These are phyloP conservation scores for Phyllopteryx taeniolatus DNA, from an alignment of 2,113 vertebrate genomes.

Conservation along the genomic window DNA sequence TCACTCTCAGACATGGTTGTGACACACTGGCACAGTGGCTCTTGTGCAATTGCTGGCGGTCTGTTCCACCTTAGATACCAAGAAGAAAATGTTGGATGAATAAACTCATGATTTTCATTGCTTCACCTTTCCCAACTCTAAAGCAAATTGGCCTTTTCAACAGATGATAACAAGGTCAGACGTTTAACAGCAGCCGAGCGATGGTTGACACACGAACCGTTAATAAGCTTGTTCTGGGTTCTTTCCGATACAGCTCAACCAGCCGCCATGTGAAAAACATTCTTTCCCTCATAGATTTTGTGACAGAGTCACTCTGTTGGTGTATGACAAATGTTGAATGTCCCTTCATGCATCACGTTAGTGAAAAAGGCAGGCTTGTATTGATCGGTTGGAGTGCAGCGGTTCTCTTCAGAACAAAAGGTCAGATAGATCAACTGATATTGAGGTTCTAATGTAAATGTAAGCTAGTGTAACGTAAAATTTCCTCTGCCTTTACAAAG, in stretches of 20 bases:
- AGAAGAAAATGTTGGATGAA: constrained; percentile 23
- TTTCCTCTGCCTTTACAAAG: background rate
- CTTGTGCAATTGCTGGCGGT: constrained; percentile 7
- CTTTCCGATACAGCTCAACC: constrained; percentile 18
- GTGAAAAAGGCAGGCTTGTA: constrained; percentile 6
- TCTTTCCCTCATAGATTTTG: background rate
- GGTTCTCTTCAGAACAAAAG: constrained; percentile 18
- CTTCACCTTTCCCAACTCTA: constrained; percentile 4
- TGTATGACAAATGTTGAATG: background rate
- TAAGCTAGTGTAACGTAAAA: constrained; percentile 6
- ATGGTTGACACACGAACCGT: constrained; percentile 30
- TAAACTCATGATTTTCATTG: constrained; percentile 25
- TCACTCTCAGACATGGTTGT: background rate
- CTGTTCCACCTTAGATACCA: constrained; percentile 28
- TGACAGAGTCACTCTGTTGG: background rate
- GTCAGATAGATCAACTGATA: constrained; percentile 32
- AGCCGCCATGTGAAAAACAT: constrained; percentile 1
- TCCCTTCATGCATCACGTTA: constrained; percentile 1
- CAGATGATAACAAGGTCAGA: constrained; percentile 51
- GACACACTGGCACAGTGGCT: constrained; percentile 47
- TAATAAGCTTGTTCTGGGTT: constrained; percentile 17
- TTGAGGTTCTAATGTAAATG: constrained; percentile 39
- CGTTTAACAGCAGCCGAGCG: constrained; percentile 17
- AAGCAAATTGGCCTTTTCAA: constrained; percentile 37
- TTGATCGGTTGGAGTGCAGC: constrained; percentile 18